Evolutionary conservation across 2,888 invertebrate species (phyloP).

Genomic region (Drosophila neonasuta): DNA sequence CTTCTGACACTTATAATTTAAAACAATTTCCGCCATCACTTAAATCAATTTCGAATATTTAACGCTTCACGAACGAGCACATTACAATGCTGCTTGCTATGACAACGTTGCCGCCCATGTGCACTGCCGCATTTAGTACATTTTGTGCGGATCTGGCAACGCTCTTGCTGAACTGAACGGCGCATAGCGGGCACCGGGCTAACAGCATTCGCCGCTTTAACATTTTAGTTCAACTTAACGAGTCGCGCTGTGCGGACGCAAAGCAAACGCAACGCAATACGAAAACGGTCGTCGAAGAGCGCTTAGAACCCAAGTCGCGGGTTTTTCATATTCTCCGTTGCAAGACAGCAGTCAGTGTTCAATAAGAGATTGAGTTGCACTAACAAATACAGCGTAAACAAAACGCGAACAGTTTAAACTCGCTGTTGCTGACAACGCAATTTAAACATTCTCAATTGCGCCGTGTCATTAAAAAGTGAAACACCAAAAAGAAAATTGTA

Average conservation of each 20-base stretch:
- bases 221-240: slow-evolving; percentile 43
- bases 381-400: slow-evolving; percentile 26
- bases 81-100: slow-evolving; percentile 28
- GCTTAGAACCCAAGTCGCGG: slow-evolving; percentile 20
- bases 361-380: slow-evolving; percentile 26
- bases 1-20: neutral
- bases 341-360: slow-evolving; percentile 21
- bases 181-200: slow-evolving; percentile 13
- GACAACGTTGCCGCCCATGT: neutral
- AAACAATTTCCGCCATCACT: neutral
- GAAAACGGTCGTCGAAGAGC: slow-evolving; percentile 22
- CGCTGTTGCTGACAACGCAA: slow-evolving; percentile 49
- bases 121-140: slow-evolving; percentile 26
- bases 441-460: slow-evolving; percentile 23
- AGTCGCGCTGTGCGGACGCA: slow-evolving; percentile 35
- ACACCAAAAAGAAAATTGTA: slow-evolving; percentile 10
- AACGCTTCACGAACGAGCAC: neutral
- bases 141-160: slow-evolving; percentile 29
- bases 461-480: slow-evolving; percentile 17
- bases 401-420: slow-evolving; percentile 40
- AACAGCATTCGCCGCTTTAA: slow-evolving; percentile 17
- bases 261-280: neutral
- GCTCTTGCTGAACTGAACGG: slow-evolving; percentile 18
- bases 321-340: slow-evolving; percentile 24
- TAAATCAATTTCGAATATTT: slow-evolving; percentile 2